Evolutionary conservation across 2,888 invertebrate genomes (phyloP), one percentile per base, ranked within the genome.

Genomic region (Mesorhabditis sp.): DNA sequence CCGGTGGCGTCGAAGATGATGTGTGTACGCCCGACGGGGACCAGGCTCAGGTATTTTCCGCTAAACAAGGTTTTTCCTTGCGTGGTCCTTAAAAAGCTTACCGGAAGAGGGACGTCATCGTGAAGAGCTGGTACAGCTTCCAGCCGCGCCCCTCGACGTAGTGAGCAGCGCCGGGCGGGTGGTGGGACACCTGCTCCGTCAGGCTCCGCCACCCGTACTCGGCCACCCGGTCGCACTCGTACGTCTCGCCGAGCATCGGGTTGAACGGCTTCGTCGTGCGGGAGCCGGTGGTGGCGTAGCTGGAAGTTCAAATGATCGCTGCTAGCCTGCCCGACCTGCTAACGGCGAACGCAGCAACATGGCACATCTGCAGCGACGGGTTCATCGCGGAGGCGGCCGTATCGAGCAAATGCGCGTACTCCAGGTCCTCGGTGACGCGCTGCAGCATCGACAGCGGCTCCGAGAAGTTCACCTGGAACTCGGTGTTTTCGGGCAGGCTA

Each of bases 391-490:
- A 89, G 69, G 94, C 92, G 15, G 96, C 97, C 82, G 87, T 87
- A 88, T 97, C 95, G 77, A 99, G 89, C 71, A 96, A 90, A 62
- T 92, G 90, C 7, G 95, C 91, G 88, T 99, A 99, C 87, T 99
- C 98, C 87, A 94, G 95, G 87, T 98, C 98, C 89, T 99, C 98
- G 4, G 94, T 93, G 81, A 98, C 90, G 83, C 96, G 91, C 88
- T 99, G 98, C 84, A 99, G 90, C 93, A 98, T 95, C 45, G 96
- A 97, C 76, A 99, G 89, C 43, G 98, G 98, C 88, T 99, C 98
- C 86, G 94, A 97, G 88, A 99, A 99, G 89, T 85, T 84, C 62
- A 85, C 82, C 82, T 82, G 69, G 67, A 77, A 43, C 44, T 65
- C 4, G 15, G 45, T 42, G 7, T 4, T 3, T 63, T 72, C 5